Conservation (phyloP, 35 echinoderm and acorn worm genomes). For the Anneissia japonica region DNA sequence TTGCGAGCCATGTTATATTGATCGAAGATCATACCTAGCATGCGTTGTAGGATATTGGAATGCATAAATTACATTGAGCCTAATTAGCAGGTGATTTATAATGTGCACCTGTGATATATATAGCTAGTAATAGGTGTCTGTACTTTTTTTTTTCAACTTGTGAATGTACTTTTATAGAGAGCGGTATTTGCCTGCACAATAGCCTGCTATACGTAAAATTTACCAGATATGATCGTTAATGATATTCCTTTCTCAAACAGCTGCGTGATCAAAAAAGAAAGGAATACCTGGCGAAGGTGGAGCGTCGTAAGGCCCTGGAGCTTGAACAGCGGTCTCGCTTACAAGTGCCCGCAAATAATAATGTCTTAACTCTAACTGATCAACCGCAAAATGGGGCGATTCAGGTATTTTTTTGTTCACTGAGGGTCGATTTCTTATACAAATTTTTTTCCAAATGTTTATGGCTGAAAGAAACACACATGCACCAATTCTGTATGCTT, state of each 20-base stretch:
- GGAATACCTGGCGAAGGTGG: neutral
- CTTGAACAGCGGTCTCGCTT: neutral
- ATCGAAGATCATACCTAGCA: neutral
- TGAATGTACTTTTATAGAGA: neutral
- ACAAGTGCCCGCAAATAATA: neutral
- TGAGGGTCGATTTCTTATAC: neutral
- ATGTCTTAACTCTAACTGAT: conserved; percentile 1
- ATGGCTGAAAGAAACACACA: neutral
- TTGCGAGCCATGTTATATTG: neutral
- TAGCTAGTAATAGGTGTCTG: neutral
- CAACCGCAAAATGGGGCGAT: neutral
- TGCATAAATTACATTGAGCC: neutral
- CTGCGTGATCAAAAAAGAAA: neutral
- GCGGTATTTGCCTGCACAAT: neutral
- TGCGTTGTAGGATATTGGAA: neutral
- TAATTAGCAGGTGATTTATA: neutral
- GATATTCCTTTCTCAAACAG: neutral
- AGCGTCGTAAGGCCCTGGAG: neutral
- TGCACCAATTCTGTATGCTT: neutral
- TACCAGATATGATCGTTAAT: neutral
- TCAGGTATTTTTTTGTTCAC: conserved; percentile 1
- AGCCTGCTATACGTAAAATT: neutral
- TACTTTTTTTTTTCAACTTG: neutral
- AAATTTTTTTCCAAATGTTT: neutral
- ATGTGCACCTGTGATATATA: neutral